phyloP scores from a whole-genome alignment of 2,113 vertebrate genomes.

The Mola mola region DNA sequence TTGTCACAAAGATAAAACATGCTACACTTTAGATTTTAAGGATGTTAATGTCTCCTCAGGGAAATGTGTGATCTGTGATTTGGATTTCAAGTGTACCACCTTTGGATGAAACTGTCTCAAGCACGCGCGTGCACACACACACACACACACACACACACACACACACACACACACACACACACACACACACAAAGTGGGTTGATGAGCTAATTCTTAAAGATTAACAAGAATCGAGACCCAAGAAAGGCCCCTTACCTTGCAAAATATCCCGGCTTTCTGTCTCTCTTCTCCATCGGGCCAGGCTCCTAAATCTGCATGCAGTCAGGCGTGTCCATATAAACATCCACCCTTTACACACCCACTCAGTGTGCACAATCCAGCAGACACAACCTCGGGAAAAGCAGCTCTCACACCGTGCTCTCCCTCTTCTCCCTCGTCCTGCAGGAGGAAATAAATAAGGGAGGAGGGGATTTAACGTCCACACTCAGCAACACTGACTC shows the following conservation, averaged over 20 bases:
- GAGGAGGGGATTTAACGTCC: conserved; percentile 32
- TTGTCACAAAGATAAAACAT: no score
- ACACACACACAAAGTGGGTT: not conserved
- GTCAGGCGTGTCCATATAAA: conserved; percentile 43
- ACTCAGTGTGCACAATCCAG: conserved; percentile 28
- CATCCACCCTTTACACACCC: conserved; percentile 13
- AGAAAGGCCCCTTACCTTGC: conserved; percentile 65
- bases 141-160: not conserved
- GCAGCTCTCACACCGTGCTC: conserved; percentile 27
- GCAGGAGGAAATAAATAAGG: conserved; percentile 14
- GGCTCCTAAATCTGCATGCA: conserved; percentile 51
- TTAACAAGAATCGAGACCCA: not conserved
- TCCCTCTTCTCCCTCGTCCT: conserved; percentile 44
- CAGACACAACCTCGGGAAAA: conserved; percentile 27
- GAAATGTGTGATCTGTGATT: no score
- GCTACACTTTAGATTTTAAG: no score
- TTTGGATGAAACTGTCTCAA: no score
- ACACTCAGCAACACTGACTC: conserved; percentile 32
- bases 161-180: not conserved
- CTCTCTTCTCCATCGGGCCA: conserved; percentile 78
- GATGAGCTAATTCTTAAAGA: not conserved
- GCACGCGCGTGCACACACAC: no score
- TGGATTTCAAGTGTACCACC: no score
- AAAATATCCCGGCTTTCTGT: conserved; percentile 79
- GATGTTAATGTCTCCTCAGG: no score